Evolutionary conservation across 2,113 vertebrate genomes (phyloP).

Genomic region (Stictonetta naevosa): DNA sequence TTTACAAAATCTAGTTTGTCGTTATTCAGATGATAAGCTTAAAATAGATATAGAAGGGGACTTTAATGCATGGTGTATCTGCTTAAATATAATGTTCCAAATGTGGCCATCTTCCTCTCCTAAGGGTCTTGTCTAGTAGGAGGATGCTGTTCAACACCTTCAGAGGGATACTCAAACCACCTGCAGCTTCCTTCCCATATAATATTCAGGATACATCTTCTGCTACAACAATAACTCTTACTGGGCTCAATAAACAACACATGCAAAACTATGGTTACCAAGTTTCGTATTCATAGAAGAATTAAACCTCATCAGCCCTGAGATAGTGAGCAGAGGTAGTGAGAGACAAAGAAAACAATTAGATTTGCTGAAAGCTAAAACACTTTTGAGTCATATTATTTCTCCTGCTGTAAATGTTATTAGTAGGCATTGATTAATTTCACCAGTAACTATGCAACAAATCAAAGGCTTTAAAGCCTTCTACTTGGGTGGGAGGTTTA

Average conservation of each 20-base stretch:
- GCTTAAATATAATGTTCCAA: neutral
- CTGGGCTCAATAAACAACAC: neutral
- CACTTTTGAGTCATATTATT: conserved; percentile 24
- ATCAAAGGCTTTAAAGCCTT: conserved; percentile 34
- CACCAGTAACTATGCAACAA: neutral
- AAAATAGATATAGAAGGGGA: neutral
- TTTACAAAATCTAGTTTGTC: neutral
- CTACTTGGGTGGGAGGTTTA: neutral
- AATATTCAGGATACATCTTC: neutral
- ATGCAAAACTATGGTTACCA: neutral
- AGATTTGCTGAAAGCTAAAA: conserved; percentile 27
- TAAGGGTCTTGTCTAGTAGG: neutral
- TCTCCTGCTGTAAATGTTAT: conserved; percentile 44
- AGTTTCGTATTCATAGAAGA: neutral
- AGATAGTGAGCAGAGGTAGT: neutral
- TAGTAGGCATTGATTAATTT: conserved; percentile 58
- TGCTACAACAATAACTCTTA: neutral
- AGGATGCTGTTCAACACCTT: neutral
- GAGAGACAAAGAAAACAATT: conserved; percentile 20
- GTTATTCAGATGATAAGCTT: neutral
- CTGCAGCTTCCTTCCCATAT: neutral
- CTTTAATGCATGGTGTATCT: neutral
- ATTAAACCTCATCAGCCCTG: neutral
- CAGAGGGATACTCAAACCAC: neutral
- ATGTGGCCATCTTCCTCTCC: neutral